Conservation (phyloP, 64 coral and sea anemone species). For the Montipora sp. region DNA sequence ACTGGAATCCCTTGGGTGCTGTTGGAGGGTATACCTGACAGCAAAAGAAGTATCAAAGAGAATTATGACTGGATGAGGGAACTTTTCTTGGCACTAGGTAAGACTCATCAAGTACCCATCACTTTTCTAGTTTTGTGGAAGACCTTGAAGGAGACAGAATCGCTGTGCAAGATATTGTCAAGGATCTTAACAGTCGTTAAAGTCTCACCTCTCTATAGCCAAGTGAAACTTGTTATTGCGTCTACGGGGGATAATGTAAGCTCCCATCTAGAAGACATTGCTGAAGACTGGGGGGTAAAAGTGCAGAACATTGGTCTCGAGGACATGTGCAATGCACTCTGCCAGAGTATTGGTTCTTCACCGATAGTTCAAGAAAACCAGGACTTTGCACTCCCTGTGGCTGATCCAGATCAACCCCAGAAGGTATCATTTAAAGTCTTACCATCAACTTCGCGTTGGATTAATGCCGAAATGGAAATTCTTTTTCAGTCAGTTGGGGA, state of each 20-base stretch:
- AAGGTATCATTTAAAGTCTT: not conserved
- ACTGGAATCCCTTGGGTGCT: slow-evolving; percentile 81
- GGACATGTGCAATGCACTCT: slow-evolving; percentile 53
- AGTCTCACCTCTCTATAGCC: slow-evolving; percentile 26
- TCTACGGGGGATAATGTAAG: slow-evolving; percentile 30
- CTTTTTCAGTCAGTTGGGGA: slow-evolving; percentile 58
- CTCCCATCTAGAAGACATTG: slow-evolving; percentile 37
- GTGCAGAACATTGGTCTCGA: slow-evolving; percentile 26
- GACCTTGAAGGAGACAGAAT: not conserved
- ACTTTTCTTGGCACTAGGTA: slow-evolving; percentile 39
- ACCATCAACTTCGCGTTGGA: slow-evolving; percentile 50
- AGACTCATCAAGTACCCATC: slow-evolving; percentile 55
- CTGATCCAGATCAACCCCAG: not conserved
- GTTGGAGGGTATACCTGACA: slow-evolving; percentile 60
- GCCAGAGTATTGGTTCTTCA: not conserved
- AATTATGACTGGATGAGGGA: slow-evolving; percentile 56
- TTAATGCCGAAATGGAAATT: slow-evolving; percentile 52
- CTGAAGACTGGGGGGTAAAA: slow-evolving; percentile 54
- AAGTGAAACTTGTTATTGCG: slow-evolving; percentile 58
- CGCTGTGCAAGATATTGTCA: slow-evolving; percentile 8
- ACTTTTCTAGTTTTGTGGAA: slow-evolving; percentile 70
- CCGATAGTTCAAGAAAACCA: slow-evolving; percentile 16
- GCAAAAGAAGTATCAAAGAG: slow-evolving; percentile 33
- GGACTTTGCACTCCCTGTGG: slow-evolving; percentile 68
- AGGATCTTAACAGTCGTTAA: slow-evolving; percentile 44